Evolutionary conservation across 2,113 vertebrate species (phyloP).

Genomic region (Heteronetta atricapilla): DNA sequence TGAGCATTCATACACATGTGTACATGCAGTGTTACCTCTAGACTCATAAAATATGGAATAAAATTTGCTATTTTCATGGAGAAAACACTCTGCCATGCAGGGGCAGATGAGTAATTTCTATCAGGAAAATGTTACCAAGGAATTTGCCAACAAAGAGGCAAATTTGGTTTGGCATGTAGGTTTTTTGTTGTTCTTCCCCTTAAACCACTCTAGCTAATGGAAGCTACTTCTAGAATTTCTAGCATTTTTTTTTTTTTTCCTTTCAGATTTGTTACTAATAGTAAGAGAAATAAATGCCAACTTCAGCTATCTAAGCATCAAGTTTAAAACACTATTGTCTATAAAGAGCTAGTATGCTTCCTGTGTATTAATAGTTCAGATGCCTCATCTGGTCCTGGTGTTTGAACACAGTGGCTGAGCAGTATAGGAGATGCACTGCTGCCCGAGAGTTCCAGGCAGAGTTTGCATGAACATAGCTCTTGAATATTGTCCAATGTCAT

Average conservation of each 20-base stretch:
- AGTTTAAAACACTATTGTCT: not conserved
- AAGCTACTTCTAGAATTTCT: not conserved
- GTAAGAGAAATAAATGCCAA: not conserved
- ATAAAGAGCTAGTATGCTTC: not conserved
- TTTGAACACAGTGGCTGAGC: not conserved
- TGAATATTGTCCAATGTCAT: not conserved
- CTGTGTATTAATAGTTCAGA: not conserved
- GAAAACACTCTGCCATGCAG: not conserved
- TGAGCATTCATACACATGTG: not conserved
- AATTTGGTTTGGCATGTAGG: not conserved
- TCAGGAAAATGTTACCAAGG: not conserved
- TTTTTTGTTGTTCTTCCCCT: not conserved
- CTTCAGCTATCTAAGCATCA: not conserved
- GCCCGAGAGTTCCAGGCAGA: not conserved
- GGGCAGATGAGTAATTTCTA: not conserved
- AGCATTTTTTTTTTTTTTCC: too few relatives aligned
- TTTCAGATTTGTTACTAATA: not conserved
- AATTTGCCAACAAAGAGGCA: not conserved
- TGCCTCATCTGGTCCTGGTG: not conserved
- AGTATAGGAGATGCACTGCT: not conserved
- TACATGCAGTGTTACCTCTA: not conserved
- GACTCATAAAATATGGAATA: not conserved
- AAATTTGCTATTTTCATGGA: not conserved
- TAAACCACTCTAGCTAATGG: accelerated
- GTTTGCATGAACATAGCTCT: not conserved